Evolutionary conservation across 2,113 vertebrate genomes (phyloP), one percentile per base, ranked within the genome.

Genomic region (Halichoerus grypus): DNA sequence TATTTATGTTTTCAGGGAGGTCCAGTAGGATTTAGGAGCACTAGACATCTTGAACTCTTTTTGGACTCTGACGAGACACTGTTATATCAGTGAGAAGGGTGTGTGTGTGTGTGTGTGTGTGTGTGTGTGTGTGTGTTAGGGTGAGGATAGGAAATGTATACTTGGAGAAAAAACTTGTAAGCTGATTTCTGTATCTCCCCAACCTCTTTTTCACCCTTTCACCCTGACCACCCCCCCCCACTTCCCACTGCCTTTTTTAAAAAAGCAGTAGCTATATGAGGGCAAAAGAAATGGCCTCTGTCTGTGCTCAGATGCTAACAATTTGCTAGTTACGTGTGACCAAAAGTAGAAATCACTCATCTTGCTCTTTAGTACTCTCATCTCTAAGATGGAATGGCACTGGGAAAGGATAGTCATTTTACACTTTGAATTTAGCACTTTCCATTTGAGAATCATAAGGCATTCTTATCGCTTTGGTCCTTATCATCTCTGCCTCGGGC

Each of bases 381-480:
- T 91, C 85, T 88, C 4, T 46, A 96, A 97, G 76, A 84, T 51
- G 42, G 36, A 96, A 81, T 96, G 8, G 51, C 71, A 61, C 65
- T 84, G 53, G 87, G 9, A 96, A 94, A 94, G 31, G 51, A 72
- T 67, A 89, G 16, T 93, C 36, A 92, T 86, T 97, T 96, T 90
- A 74, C 5, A 67, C 19, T 85, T 97, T 92, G 63, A 96, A 80
- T 96, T 94, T 88, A 97, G 67, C 28, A 71, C 83, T 93, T 97
- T 94, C 95, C 71, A 92, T 96, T 80, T 81, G 65, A 94, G 88
- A 95, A 84, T 94, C 80, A 88, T 88, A 96, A 96, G 53, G 33
- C 93, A 95, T 93, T 91, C 55, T 96, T 97, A 96, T 88, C n/a
- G 19, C 85, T 85, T 85, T 93, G 21, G 84, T 72, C n/a, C 49